These are phyloP conservation scores for Phoenicopterus ruber DNA, from an alignment of 2,113 vertebrate genomes.

Conservation along the genomic window DNA sequence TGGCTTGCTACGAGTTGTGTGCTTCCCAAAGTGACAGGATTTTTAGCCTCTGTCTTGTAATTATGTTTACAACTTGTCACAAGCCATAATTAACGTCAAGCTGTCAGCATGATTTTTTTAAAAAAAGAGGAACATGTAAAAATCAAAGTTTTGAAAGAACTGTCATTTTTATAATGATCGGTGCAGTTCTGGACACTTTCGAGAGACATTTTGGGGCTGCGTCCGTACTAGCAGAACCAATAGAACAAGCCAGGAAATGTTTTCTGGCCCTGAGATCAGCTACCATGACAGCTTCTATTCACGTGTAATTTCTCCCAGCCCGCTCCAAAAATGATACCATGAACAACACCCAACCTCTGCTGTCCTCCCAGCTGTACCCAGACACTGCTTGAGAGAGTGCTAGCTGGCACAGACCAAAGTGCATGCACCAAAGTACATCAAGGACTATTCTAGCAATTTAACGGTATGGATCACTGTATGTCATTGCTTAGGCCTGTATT, in stretches of 20 bases:
- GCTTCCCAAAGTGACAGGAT: background rate
- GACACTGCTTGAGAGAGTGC: background rate
- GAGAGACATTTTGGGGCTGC: background rate
- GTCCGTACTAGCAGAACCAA: background rate
- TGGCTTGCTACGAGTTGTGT: background rate
- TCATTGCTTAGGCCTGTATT: background rate
- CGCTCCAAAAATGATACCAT: background rate
- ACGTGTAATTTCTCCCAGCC: background rate
- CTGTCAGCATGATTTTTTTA: background rate
- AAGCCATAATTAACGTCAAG: background rate
- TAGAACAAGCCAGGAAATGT: background rate
- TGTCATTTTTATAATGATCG: background rate
- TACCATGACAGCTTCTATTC: background rate
- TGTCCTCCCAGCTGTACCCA: background rate
- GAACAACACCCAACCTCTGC: background rate
- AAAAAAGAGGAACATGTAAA: background rate
- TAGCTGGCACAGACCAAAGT: background rate
- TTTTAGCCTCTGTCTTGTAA: background rate
- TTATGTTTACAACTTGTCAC: background rate
- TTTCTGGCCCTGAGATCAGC: background rate
- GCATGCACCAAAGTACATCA: background rate
- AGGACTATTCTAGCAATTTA: background rate
- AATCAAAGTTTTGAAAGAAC: background rate
- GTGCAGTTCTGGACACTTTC: background rate
- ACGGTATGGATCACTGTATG: background rate